Base-by-base conservation (phyloP, 2,888 invertebrate genomes). In the Thecophora atra region DNA sequence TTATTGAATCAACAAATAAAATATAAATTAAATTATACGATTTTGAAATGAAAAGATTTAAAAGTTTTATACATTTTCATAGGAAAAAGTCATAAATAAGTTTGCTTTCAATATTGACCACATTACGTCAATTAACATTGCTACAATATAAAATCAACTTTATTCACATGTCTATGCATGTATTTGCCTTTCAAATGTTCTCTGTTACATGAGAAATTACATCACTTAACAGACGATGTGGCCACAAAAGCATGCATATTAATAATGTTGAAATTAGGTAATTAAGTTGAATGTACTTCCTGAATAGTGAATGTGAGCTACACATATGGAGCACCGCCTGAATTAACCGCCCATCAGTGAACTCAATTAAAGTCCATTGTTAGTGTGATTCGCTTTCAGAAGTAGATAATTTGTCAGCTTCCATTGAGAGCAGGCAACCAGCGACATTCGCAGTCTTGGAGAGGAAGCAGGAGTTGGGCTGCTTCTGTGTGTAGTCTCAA, bases 281-380 rank as follows among this genome's bases (percentile, higher is more conserved):
- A 47, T 47, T 13, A 17, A 47, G n/a, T 44, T 44, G 8, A n/a
- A 47, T 47, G 15, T 17, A 47, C 13, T 47, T 47, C 15, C 47
- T 3, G 15, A 4, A 47, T 47, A 47, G 6, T 30, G 4, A 30
- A 30, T 8, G 8, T 30, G 8, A 4, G 8, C 8, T 6, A 6
- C 30, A 4, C 30, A 6, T 30, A n/a, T n/a, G 47, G 47, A 47
- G n/a, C 15, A 17, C n/a, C 47, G 47, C 47, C 15, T 47, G 3
- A 6, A 47, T 7, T 47, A 6, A n/a, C 47, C 11, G 56, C 24
- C n/a, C 28, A 15, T 28, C 24, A 13, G 58, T 24, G 13, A 58
- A 58, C 26, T 58, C 58, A 58, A 58, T 58, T 58, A 28, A 58
- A 58, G 47, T 28, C 13, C 58, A 24, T 58, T 58, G 58, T 26